phyloP scores from a whole-genome alignment of 2,797 vertebrate species.

The Acipenser ruthenus region DNA sequence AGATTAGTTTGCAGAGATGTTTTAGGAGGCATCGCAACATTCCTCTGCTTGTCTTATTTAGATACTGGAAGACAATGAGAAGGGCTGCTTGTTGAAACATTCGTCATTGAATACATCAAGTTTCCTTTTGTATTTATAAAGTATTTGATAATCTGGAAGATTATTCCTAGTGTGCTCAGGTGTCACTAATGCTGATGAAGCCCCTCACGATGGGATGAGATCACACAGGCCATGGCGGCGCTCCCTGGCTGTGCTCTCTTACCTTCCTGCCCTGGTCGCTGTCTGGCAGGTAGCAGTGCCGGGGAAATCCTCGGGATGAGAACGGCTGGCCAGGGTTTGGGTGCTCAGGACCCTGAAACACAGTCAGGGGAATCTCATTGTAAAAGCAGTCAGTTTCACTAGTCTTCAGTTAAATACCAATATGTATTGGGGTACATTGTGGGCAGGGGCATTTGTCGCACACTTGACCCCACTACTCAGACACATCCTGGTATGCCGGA shows the following conservation, averaged over 20 bases:
- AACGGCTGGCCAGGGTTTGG: constrained; percentile 88
- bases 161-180: neutral
- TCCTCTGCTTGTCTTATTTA: too few species aligned
- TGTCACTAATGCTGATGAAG: too few species aligned
- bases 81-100: neutral
- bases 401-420: too few species aligned
- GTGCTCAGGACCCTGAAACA: constrained; percentile 78
- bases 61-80: neutral
- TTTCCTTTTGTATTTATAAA: neutral
- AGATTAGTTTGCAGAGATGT: too few species aligned
- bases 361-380: constrained; percentile 4
- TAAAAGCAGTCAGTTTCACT: too few species aligned
- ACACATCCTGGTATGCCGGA: too few species aligned
- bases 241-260: constrained; percentile 6
- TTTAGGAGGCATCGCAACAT: too few species aligned
- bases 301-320: constrained; percentile 87
- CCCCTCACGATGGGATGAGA: too few species aligned
- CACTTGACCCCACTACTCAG: too few species aligned
- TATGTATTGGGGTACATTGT: too few species aligned
- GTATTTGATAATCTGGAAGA: neutral
- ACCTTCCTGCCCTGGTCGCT: constrained; percentile 89
- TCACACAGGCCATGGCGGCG: neutral
- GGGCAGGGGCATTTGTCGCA: too few species aligned
- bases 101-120: neutral
- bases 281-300: constrained; percentile 92